Percentiles rank a stretch among this genome's conserved stretches.
Evolutionary conservation across 1,140 invertebrate genomes (phyloP).

Genomic region (Scaptomyza hsui): DNA sequence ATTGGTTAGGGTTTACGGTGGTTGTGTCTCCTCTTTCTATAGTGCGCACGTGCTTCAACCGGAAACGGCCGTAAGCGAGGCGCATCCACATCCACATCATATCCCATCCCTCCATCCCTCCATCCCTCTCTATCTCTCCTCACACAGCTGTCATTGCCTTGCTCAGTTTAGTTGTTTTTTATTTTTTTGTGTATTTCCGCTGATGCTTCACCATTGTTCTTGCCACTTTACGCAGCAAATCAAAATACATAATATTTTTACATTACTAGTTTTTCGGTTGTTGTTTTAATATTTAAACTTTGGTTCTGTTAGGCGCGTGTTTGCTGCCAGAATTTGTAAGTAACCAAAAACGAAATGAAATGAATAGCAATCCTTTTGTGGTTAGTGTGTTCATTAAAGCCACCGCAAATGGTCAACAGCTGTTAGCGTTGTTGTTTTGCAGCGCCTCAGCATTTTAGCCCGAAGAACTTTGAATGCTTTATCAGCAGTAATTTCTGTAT

Average conservation of each 20-base stretch:
- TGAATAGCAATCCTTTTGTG: conserved; percentile 69
- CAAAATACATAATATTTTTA: conserved; percentile 60
- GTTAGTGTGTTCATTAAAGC: conserved; percentile 38
- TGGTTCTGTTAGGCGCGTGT: conserved; percentile 39
- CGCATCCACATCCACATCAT: conserved; percentile 58
- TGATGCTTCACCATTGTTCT: conserved; percentile 66
- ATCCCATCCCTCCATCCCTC: conserved; percentile 12
- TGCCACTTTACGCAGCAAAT: conserved; percentile 72
- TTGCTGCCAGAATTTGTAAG: conserved; percentile 67
- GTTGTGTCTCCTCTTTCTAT: conserved; percentile 64
- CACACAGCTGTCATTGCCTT: conserved; percentile 55
- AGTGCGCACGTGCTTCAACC: conserved; percentile 81
- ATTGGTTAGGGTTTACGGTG: conserved; percentile 67
- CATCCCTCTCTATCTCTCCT: conserved; percentile 28
- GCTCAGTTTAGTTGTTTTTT: conserved; percentile 32
- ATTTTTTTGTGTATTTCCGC: conserved; percentile 67
- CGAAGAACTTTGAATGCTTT: conserved; percentile 57
- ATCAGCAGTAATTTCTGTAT: conserved; percentile 51
- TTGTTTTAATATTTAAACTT: conserved; percentile 1
- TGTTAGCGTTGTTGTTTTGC: conserved; percentile 47
- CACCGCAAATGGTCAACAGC: conserved; percentile 66
- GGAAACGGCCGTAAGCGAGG: conserved; percentile 80
- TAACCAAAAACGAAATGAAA: conserved; percentile 53
- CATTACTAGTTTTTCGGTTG: conserved; percentile 37
- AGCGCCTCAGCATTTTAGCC: conserved; percentile 30